Evolutionary conservation across 2,888 invertebrate species (phyloP).

Genomic region (Heteromyza rotundicornis): DNA sequence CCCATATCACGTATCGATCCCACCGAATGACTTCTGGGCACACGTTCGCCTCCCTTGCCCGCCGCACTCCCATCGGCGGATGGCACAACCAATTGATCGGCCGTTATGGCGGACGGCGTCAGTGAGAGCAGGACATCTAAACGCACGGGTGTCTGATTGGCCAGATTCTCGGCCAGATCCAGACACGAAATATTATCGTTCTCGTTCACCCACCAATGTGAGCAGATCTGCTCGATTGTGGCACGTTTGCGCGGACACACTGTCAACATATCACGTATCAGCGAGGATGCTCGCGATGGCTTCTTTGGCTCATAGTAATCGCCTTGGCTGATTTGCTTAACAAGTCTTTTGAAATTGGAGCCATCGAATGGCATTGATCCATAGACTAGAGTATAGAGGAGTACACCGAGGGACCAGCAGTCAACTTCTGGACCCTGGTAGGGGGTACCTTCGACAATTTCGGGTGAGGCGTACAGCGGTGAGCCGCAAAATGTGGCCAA

Average conservation of each 20-base stretch:
- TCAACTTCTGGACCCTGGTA: slow-evolving; percentile 97
- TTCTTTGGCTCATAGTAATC: slow-evolving; percentile 97
- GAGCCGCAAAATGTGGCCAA: slow-evolving; percentile 95
- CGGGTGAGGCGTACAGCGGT: slow-evolving; percentile 95
- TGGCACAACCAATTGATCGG: slow-evolving; percentile 76
- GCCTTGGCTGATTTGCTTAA: slow-evolving; percentile 95
- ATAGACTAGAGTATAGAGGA: slow-evolving; percentile 96
- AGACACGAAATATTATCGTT: slow-evolving; percentile 82
- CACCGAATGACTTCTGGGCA: slow-evolving; percentile 72
- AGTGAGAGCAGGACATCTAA: slow-evolving; percentile 85
- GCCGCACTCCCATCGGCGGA: slow-evolving; percentile 60
- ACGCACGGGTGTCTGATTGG: slow-evolving; percentile 89
- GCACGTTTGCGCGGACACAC: slow-evolving; percentile 90
- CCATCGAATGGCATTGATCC: slow-evolving; percentile 99
- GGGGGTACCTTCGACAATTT: slow-evolving; percentile 95
- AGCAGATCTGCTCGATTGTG: slow-evolving; percentile 91
- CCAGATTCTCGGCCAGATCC: slow-evolving; percentile 84
- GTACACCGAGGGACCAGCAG: slow-evolving; percentile 94
- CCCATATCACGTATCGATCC: slow-evolving; percentile 77
- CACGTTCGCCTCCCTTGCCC: slow-evolving; percentile 65
- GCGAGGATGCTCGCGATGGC: slow-evolving; percentile 91
- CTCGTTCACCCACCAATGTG: slow-evolving; percentile 96
- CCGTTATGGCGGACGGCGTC: slow-evolving; percentile 80
- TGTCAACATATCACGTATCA: slow-evolving; percentile 93
- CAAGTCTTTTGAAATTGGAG: slow-evolving; percentile 95